Evolutionary conservation across 1,140 invertebrate species (phyloP).

Genomic region (Chironomus tepperi): DNA sequence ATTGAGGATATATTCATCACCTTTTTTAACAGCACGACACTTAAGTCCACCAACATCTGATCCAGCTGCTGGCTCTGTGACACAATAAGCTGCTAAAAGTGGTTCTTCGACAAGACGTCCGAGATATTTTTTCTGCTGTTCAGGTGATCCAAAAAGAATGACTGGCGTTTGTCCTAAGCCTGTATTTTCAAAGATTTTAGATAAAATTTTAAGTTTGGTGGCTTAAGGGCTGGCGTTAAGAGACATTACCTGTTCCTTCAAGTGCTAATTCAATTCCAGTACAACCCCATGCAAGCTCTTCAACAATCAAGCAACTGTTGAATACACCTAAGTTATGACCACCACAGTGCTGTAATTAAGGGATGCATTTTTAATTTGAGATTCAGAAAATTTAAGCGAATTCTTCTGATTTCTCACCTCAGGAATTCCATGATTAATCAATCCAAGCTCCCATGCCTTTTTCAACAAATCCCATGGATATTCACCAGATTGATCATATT

Average conservation of each 20-base stretch:
- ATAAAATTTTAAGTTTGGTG: too few relatives aligned
- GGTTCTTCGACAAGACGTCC: slow-evolving; percentile 75
- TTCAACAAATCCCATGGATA: slow-evolving; percentile 94
- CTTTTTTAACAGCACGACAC: slow-evolving; percentile 88
- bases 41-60: slow-evolving; percentile 87
- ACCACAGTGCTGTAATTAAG: slow-evolving; percentile 43
- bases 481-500: slow-evolving; percentile 84
- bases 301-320: slow-evolving; percentile 77
- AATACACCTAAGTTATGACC: slow-evolving; percentile 71
- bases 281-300: slow-evolving; percentile 91
- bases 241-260: slow-evolving; percentile 54
- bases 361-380: too few relatives aligned
- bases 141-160: slow-evolving; percentile 67
- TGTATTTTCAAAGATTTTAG: too few relatives aligned
- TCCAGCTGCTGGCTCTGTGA: slow-evolving; percentile 87
- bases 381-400: too few relatives aligned
- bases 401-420: slow-evolving; percentile 33
- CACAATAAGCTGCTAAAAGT: slow-evolving; percentile 82
- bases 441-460: slow-evolving; percentile 82
- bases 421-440: slow-evolving; percentile 84
- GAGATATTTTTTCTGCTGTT: slow-evolving; percentile 85
- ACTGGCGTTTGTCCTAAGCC: slow-evolving; percentile 83
- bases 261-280: slow-evolving; percentile 88
- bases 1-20: slow-evolving; percentile 89
- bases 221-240: too few relatives aligned